phyloP scores from a whole-genome alignment of 1,140 invertebrate species.

The Penaeus japonicus region DNA sequence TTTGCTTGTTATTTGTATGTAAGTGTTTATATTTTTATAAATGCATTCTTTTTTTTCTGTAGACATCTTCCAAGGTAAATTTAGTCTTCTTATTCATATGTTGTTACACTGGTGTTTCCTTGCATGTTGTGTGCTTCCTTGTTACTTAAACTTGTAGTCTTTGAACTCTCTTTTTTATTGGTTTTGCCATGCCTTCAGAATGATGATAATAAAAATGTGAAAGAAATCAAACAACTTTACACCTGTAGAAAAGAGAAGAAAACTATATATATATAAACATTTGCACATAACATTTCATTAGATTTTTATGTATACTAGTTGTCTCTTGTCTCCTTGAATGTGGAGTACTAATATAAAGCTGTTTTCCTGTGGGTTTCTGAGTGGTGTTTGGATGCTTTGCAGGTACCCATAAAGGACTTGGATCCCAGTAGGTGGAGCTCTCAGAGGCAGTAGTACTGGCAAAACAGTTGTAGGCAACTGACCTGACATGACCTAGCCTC shows the following conservation, averaged over 20 bases:
- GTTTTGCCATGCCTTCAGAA: constrained; percentile 40
- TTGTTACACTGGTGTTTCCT: not conserved
- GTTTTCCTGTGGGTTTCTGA: constrained; percentile 50
- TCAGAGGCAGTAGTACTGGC: constrained; percentile 55
- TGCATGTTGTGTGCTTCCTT: constrained; percentile 27
- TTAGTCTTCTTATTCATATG: not conserved
- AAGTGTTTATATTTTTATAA: constrained; percentile 19
- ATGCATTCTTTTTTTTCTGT: not conserved
- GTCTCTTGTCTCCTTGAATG: constrained; percentile 39
- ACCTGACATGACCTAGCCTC: constrained; percentile 53
- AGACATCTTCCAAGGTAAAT: not conserved
- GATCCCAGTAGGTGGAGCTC: constrained; percentile 56
- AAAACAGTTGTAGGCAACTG: constrained; percentile 51
- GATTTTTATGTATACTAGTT: constrained; percentile 9
- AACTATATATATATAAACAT: not conserved
- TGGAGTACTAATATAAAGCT: constrained; percentile 52
- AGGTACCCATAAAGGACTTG: constrained; percentile 56
- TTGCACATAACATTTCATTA: not conserved
- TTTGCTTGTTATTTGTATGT: not conserved
- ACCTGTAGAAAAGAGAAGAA: not conserved
- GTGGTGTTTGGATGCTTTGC: constrained; percentile 56
- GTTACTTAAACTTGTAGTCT: constrained; percentile 10
- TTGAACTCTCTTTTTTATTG: constrained; percentile 17
- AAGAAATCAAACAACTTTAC: not conserved
- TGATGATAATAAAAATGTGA: not conserved